Percentiles rank a stretch among this genome's conserved stretches.
Conservation (phyloP, 2,888 invertebrate genomes). For the Ophion ellenae region DNA sequence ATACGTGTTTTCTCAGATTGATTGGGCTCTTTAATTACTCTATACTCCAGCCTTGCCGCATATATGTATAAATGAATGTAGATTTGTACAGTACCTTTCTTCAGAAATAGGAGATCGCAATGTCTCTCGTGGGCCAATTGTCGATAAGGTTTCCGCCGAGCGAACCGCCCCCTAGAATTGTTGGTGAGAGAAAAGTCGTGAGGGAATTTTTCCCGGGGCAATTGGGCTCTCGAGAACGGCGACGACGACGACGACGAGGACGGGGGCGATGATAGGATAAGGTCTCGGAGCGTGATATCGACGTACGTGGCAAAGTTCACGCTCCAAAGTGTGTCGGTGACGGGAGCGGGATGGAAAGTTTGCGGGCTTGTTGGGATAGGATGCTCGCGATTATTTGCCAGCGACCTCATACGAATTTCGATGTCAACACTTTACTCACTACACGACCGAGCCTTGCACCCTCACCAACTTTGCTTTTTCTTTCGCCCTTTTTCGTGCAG, state of each 20-base stretch:
- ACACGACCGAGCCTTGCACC: conserved; percentile 46
- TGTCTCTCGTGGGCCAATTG: conserved; percentile 47
- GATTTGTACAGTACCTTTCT: conserved; percentile 3
- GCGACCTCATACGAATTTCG: conserved; percentile 58
- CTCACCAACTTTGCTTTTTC: conserved; percentile 22
- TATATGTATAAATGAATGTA: not conserved
- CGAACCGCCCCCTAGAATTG: conserved; percentile 45
- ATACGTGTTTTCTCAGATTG: not conserved
- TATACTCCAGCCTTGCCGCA: not conserved
- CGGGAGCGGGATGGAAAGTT: conserved; percentile 52
- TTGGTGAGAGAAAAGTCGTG: conserved; percentile 55
- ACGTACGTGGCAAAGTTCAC: conserved; percentile 64
- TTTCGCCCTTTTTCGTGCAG: not conserved
- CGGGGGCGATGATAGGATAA: conserved; percentile 31
- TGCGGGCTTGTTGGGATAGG: conserved; percentile 36
- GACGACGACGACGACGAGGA: conserved; percentile 3
- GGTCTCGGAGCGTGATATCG: conserved; percentile 55
- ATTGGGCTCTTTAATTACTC: not conserved
- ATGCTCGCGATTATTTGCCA: conserved; percentile 61
- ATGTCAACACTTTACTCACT: conserved; percentile 60
- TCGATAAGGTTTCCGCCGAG: conserved; percentile 41
- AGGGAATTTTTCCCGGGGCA: conserved; percentile 59
- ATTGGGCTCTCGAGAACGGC: conserved; percentile 33
- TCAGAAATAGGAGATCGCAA: conserved; percentile 18
- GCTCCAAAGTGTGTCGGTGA: conserved; percentile 24